These are phyloP conservation scores for Columbina picui DNA, from an alignment of 2,113 vertebrate genomes.

Conservation along the genomic window DNA sequence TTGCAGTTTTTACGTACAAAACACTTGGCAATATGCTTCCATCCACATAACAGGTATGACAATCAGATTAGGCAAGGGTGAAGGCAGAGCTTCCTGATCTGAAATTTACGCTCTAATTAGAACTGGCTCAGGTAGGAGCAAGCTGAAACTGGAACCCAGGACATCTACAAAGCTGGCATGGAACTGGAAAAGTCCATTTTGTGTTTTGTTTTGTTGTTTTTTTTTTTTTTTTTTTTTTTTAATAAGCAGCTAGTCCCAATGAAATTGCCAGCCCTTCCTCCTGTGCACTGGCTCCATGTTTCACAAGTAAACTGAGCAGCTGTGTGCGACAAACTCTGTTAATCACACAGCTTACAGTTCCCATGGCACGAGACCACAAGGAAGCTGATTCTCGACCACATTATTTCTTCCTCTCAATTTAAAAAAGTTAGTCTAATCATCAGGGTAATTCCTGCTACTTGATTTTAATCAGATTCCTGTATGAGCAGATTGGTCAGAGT, in stretches of 20 bases:
- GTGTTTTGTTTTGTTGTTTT: too few species aligned
- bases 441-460: not conserved
- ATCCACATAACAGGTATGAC: not conserved
- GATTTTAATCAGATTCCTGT: not conserved
- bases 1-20: not conserved
- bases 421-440: not conserved
- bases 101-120: not conserved
- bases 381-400: not conserved
- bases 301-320: not conserved
- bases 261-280: not conserved
- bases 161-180: not conserved
- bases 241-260: not conserved
- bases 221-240: not conserved
- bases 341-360: not conserved
- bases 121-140: not conserved
- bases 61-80: not conserved
- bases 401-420: not conserved
- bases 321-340: not conserved
- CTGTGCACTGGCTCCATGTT: not conserved
- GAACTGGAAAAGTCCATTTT: not conserved
- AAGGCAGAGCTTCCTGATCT: not conserved
- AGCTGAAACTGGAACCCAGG: not conserved
- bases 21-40: not conserved
- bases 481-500: not conserved
- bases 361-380: not conserved